Evolutionary conservation across 2,888 invertebrate genomes (phyloP).

Genomic region (Cantharis rufa): DNA sequence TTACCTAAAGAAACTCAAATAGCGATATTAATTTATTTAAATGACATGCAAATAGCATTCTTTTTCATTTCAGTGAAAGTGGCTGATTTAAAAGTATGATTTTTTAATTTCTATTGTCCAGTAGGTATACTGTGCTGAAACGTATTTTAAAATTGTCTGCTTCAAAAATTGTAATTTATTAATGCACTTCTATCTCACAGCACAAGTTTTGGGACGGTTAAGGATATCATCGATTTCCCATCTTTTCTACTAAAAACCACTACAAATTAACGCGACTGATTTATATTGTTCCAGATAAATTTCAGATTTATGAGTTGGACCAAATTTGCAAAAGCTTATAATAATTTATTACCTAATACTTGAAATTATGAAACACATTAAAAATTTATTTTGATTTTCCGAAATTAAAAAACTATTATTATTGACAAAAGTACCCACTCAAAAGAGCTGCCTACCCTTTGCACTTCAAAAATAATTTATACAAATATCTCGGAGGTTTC

Average conservation of each 20-base stretch:
- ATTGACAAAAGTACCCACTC: too few relatives aligned
- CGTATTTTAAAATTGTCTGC: not conserved
- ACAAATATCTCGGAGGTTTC: not conserved
- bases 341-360: not conserved
- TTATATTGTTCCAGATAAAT: not conserved
- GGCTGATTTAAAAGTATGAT: not conserved
- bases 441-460: too few relatives aligned
- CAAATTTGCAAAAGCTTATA: not conserved
- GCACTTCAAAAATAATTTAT: not conserved
- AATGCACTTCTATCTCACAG: not conserved
- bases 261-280: not conserved
- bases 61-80: not conserved
- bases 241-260: not conserved
- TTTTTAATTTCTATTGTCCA: not conserved
- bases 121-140: not conserved
- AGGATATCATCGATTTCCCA: not conserved
- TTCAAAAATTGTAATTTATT: not conserved
- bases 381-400: too few relatives aligned
- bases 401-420: too few relatives aligned
- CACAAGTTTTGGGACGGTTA: not conserved
- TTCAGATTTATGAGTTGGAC: not conserved
- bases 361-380: too few relatives aligned
- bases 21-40: not conserved
- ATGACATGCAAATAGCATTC: not conserved
- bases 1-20: not conserved